Conservation (phyloP, 2,888 invertebrate genomes). For the Chrysodeixis includens region DNA sequence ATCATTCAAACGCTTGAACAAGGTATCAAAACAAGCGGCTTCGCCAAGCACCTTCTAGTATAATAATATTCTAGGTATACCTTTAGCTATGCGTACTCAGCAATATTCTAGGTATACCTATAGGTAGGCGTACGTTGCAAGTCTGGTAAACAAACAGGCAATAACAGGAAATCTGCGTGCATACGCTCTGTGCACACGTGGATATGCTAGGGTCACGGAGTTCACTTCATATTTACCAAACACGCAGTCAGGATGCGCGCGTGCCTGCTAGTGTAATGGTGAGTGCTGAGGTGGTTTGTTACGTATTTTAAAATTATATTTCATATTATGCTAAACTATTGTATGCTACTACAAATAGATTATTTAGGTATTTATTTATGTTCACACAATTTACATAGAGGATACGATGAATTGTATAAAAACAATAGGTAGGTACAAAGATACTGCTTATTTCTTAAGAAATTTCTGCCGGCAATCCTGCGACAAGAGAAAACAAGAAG, state of each 20-base stretch:
- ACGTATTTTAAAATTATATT: neutral
- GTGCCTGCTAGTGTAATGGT: conserved; percentile 56
- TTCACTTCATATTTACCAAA: conserved; percentile 82
- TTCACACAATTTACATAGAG: too few species aligned
- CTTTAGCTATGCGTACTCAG: conserved; percentile 27
- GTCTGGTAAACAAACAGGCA: conserved; percentile 40
- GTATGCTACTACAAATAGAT: too few species aligned
- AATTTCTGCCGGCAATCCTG: too few species aligned
- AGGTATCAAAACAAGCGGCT: neutral
- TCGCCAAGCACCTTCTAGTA: too few species aligned
- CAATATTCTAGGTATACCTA: too few species aligned
- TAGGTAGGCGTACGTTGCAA: conserved; percentile 40
- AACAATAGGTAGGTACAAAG: too few species aligned
- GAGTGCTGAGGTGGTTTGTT: conserved; percentile 41
- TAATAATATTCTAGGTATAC: too few species aligned
- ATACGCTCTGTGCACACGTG: conserved; percentile 52
- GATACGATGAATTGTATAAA: too few species aligned
- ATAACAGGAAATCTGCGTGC: conserved; percentile 49
- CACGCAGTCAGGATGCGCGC: conserved; percentile 73
- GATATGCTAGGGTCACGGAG: conserved; percentile 71
- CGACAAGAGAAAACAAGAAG: too few species aligned
- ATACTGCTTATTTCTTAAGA: too few species aligned
- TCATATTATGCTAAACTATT: too few species aligned
- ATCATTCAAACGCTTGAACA: conserved; percentile 9
- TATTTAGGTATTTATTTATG: too few species aligned